Conservation (phyloP, 2,113 vertebrate species). For the Spermophilus dauricus region DNA sequence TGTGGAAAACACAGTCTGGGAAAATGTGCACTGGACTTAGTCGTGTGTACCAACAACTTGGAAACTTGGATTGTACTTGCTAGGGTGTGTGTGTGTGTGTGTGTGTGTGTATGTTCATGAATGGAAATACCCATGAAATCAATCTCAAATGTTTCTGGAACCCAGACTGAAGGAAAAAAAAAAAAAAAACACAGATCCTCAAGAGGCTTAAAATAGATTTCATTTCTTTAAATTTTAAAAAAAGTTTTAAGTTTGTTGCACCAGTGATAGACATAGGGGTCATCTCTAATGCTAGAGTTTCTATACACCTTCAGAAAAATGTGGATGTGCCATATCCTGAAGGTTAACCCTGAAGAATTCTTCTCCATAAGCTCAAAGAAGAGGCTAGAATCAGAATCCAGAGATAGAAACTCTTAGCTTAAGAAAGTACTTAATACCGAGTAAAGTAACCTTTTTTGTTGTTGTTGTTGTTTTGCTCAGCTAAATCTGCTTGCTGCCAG, state of each 20-base stretch:
- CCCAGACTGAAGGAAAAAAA: background rate
- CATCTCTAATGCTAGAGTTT: background rate
- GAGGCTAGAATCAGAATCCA: constrained; percentile 43
- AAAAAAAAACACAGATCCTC: no score
- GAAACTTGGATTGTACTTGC: background rate
- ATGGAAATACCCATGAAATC: background rate
- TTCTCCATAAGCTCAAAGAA: constrained; percentile 7
- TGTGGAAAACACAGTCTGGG: background rate
- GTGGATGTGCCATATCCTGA: background rate
- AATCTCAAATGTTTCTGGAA: background rate
- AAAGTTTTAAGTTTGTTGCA: background rate
- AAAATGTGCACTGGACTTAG: background rate
- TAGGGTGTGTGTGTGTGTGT: background rate
- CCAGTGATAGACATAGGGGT: background rate
- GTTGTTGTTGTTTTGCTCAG: no score
- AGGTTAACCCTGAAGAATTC: background rate
- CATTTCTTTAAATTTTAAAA: background rate
- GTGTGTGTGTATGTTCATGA: background rate
- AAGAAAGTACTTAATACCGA: constrained; percentile 43
- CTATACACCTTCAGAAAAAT: background rate
- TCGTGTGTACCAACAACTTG: background rate
- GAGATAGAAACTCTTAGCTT: constrained; percentile 14
- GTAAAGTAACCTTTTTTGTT: constrained; percentile 33
- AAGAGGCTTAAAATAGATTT: background rate
- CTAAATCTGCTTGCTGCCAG: constrained; percentile 39